Conservation (phyloP, 2,888 invertebrate genomes). For the Drosophila demipolita region DNA sequence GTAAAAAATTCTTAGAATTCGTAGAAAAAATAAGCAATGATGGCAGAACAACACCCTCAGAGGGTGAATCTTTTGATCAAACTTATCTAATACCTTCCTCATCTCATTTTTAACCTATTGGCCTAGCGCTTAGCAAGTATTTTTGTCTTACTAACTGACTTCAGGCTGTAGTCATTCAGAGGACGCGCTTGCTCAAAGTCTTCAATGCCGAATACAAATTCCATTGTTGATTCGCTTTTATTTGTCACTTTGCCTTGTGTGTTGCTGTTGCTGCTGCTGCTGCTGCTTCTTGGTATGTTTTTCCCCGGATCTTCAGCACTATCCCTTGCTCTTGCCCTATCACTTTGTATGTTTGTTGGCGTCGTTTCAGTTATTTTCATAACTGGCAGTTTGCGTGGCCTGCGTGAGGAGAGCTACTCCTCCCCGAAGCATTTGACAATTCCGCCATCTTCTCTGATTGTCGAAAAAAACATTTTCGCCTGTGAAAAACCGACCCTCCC, state of each 20-base stretch:
- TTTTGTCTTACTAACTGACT: background rate
- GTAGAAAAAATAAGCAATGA: background rate
- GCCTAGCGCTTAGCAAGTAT: background rate
- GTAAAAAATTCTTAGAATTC: background rate
- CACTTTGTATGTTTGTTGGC: conserved; percentile 65
- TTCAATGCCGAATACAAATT: conserved; percentile 25
- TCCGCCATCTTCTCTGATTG: conserved; percentile 53
- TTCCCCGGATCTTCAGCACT: conserved; percentile 15
- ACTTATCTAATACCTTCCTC: background rate
- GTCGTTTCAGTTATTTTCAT: conserved; percentile 80
- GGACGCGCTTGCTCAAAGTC: conserved; percentile 43
- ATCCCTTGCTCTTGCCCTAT: conserved; percentile 9
- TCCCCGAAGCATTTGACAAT: conserved; percentile 65
- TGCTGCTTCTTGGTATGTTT: conserved; percentile 37
- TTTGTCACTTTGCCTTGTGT: conserved; percentile 68
- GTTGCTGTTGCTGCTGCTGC: conserved; percentile 46
- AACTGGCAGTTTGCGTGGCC: conserved; percentile 61
- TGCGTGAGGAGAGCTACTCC: conserved; percentile 18
- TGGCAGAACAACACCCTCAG: background rate
- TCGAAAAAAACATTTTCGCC: conserved; percentile 77
- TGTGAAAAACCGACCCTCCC: conserved; percentile 14
- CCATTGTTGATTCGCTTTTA: conserved; percentile 56
- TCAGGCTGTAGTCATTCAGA: background rate
- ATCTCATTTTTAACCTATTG: background rate
- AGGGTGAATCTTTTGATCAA: background rate